Evolutionary conservation across 2,797 vertebrate species (phyloP), one percentile per base, ranked within the genome.

Genomic region (Enteromius anoplus): DNA sequence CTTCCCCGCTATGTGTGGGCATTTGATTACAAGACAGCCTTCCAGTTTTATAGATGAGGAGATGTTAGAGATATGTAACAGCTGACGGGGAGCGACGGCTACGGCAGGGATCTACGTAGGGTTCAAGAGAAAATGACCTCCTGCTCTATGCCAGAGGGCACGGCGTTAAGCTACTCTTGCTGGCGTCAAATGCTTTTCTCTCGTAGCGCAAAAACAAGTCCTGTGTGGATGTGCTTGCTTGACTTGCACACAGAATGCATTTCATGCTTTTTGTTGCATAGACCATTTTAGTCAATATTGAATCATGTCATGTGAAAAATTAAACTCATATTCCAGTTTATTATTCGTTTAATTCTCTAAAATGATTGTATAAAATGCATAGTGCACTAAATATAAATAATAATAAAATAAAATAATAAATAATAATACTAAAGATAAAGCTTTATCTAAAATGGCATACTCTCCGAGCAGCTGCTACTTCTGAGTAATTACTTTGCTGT

Each of bases 21-120:
- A 85, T 86, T 84, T 87, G 82, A 84, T 88, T 88, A 85, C 69
- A 83, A 85, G 80, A 42, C 45, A 37, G 84, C 80, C 55, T 62
- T 84, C 80, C 78, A 66, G 75, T 78, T 69, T 79, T 68, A 87
- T 70, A 37, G 80, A 79, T 87, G 86, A 88, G 86, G 79, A 88
- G 87, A 83, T 78, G 75, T 75, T 84, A 60, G 81, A 86, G 75
- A 82, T 76, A 86, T 85, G 84, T 75, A 80, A 80, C 84, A 86
- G 87, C 87, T 89, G 86, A 81, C 72, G 83, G 73, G 21, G 47
- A 42, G 45, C 4, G 29, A 45, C 2, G 51, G 47, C 69, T 32
- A 62, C 23, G 49, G 42, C 0, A 29, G 65, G 53, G 23, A 42
- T 78, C 45, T 53, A 72, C 55, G 40, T 45, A 62, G 58, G 45